These are phyloP conservation scores for Temnothorax curvispinosus DNA, from an alignment of 1,140 invertebrate genomes.

Conservation along the genomic window DNA sequence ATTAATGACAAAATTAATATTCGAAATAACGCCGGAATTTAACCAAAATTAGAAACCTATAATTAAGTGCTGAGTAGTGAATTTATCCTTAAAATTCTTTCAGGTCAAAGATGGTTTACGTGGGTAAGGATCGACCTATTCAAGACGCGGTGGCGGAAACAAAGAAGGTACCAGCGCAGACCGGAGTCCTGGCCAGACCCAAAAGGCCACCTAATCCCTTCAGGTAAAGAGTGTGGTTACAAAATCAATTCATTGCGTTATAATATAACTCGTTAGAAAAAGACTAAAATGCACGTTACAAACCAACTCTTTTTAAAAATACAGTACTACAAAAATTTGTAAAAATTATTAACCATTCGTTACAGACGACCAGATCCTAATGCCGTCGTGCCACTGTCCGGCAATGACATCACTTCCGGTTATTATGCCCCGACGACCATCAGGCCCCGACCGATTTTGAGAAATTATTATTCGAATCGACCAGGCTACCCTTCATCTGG, in stretches of 20 bases:
- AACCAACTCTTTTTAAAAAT: neutral
- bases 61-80: neutral
- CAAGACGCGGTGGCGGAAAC: slow-evolving; percentile 89
- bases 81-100: neutral
- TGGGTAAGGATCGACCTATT: slow-evolving; percentile 90
- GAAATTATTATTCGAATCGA: slow-evolving; percentile 57
- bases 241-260: neutral
- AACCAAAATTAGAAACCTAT: neutral
- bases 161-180: slow-evolving; percentile 89
- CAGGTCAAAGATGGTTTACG: slow-evolving; percentile 91
- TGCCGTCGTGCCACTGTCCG: slow-evolving; percentile 72
- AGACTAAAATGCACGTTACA: neutral
- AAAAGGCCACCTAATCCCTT: slow-evolving; percentile 83
- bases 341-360: neutral
- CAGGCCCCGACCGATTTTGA: slow-evolving; percentile 34
- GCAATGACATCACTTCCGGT: slow-evolving; percentile 80
- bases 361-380: slow-evolving; percentile 79
- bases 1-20: slow-evolving; percentile 10
- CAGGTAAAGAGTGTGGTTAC: slow-evolving; percentile 72
- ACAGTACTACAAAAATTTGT: neutral
- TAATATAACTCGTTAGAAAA: neutral
- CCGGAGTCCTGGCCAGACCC: slow-evolving; percentile 88
- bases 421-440: slow-evolving; percentile 55
- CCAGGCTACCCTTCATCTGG: slow-evolving; percentile 1
- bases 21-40: neutral